Conservation (phyloP, 2,113 vertebrate genomes). For the Caranx melampygus region DNA sequence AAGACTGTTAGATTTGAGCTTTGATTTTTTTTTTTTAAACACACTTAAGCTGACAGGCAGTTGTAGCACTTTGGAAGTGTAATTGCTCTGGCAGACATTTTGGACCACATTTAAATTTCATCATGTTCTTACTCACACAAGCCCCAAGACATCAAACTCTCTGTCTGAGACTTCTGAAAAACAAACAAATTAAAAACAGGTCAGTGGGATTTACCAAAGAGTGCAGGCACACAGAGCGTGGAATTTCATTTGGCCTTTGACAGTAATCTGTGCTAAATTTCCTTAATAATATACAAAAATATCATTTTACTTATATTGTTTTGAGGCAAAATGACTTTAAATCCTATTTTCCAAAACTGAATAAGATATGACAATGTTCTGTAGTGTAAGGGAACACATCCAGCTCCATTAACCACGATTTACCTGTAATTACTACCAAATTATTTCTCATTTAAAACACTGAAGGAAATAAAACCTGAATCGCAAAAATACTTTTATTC, state of each 20-base stretch:
- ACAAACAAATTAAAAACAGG: constrained; percentile 2
- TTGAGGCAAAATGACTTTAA: background rate
- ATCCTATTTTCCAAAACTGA: constrained; percentile 3
- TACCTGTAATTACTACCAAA: background rate
- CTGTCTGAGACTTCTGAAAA: constrained; percentile 22
- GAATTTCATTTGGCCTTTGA: constrained; percentile 2
- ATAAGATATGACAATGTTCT: background rate
- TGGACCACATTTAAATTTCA: constrained; percentile 31
- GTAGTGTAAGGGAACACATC: background rate
- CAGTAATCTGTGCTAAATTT: background rate
- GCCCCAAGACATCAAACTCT: background rate
- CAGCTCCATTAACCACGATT: background rate
- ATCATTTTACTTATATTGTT: constrained; percentile 11
- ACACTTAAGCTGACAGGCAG: background rate
- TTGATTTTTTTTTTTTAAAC: background rate
- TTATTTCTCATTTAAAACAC: background rate
- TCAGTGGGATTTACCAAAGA: constrained; percentile 5
- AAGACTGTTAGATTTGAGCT: constrained; percentile 15
- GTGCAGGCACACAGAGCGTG: background rate
- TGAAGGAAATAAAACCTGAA: constrained; percentile 4
- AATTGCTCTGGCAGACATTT: constrained; percentile 14
- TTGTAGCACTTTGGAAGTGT: constrained; percentile 6
- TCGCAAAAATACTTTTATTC: constrained; percentile 55
- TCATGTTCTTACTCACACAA: constrained; percentile 15
- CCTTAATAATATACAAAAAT: background rate